Evolutionary conservation across 1,140 invertebrate species (phyloP).

Genomic region (Drosophila oshimai): DNA sequence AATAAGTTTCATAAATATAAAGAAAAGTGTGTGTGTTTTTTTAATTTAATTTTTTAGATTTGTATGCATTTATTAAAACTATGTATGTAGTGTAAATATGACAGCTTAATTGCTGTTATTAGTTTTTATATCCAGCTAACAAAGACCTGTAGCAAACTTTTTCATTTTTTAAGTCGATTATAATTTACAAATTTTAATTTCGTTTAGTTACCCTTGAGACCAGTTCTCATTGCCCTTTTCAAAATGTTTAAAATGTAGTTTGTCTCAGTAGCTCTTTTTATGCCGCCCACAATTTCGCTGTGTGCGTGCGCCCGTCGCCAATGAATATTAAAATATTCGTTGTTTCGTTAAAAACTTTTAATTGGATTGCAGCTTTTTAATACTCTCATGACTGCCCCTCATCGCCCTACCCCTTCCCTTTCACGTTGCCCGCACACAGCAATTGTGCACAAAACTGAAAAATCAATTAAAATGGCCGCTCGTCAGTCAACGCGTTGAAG

Average conservation of each 20-base stretch:
- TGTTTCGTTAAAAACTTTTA: constrained; percentile 69
- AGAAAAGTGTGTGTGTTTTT: too few species aligned
- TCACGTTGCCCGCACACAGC: constrained; percentile 15
- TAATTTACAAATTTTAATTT: too few species aligned
- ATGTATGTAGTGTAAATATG: too few species aligned
- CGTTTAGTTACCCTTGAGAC: not conserved
- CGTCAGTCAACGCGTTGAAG: constrained; percentile 46
- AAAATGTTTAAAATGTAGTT: constrained; percentile 29
- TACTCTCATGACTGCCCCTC: constrained; percentile 46
- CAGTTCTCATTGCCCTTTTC: not conserved
- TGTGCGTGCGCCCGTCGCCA: constrained; percentile 22
- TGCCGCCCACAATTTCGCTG: not conserved
- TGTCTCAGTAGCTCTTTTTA: not conserved
- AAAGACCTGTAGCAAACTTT: too few species aligned
- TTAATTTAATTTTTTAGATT: too few species aligned
- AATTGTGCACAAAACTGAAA: constrained; percentile 46
- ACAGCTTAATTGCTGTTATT: too few species aligned
- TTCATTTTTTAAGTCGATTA: too few species aligned
- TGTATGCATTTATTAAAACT: too few species aligned
- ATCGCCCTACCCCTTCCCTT: not conserved
- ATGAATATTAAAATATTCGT: constrained; percentile 69
- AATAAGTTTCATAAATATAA: not conserved
- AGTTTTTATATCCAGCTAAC: too few species aligned
- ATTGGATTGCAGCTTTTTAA: constrained; percentile 76
- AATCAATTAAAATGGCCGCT: constrained; percentile 68